Conservation (phyloP, 2,888 invertebrate genomes). For the Cosmia pyralina region DNA sequence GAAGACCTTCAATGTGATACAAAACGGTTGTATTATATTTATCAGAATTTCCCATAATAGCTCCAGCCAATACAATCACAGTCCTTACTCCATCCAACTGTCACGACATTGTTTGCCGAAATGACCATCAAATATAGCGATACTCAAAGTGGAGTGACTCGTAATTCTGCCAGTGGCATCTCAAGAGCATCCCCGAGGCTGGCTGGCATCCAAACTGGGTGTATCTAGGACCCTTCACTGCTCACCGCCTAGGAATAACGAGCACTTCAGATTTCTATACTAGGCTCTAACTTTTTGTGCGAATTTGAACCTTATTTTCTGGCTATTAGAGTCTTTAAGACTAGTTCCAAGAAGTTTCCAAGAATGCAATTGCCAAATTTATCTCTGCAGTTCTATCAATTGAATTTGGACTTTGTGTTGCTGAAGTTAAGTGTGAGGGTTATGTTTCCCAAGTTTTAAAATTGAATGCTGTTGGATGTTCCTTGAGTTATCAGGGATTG, state of each 20-base stretch:
- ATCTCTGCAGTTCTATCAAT: slow-evolving; percentile 34
- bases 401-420: slow-evolving; percentile 32
- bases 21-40: background rate
- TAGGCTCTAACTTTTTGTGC: background rate
- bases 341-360: slow-evolving; percentile 1
- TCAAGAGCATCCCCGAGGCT: slow-evolving; percentile 63
- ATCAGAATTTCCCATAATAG: background rate
- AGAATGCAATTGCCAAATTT: slow-evolving; percentile 51
- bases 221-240: slow-evolving; percentile 73
- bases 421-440: slow-evolving; percentile 19
- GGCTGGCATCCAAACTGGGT: slow-evolving; percentile 71
- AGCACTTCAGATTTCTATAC: slow-evolving; percentile 70
- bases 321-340: background rate
- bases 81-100: slow-evolving; percentile 2
- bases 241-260: slow-evolving; percentile 78
- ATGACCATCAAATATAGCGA: slow-evolving; percentile 63
- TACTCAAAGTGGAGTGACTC: slow-evolving; percentile 57
- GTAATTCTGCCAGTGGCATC: slow-evolving; percentile 63
- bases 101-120: slow-evolving; percentile 57
- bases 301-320: slow-evolving; percentile 20
- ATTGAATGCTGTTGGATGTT: slow-evolving; percentile 66
- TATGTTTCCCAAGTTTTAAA: slow-evolving; percentile 34
- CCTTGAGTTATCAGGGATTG: slow-evolving; percentile 75
- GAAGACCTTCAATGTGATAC: background rate
- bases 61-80: slow-evolving; percentile 14